Evolutionary conservation across 2,888 invertebrate genomes (phyloP).

Genomic region (Amphipyra tragopoginis): DNA sequence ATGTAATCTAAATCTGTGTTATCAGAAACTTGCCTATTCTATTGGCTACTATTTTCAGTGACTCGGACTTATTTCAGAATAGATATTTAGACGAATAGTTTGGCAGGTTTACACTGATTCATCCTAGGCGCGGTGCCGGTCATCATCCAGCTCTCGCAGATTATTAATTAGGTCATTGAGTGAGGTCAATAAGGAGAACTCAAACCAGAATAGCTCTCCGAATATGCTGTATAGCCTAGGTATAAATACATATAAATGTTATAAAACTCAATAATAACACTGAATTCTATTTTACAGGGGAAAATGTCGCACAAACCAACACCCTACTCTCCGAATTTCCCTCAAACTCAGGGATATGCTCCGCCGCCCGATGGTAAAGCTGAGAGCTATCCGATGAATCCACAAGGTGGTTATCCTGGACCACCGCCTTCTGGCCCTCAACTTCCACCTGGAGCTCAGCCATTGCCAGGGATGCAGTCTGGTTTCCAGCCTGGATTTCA

Average conservation of each 20-base stretch:
- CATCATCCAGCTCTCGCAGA: slow-evolving; percentile 1
- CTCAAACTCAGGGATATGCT: slow-evolving; percentile 81
- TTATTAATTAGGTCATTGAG: slow-evolving; percentile 2
- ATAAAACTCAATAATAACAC: background rate
- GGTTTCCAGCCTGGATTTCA: slow-evolving; percentile 81
- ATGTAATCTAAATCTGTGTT: too few species aligned
- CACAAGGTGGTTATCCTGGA: slow-evolving; percentile 78
- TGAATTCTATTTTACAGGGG: slow-evolving; percentile 47
- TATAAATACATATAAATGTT: too few species aligned
- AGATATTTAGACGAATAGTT: slow-evolving; percentile 7
- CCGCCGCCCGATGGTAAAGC: slow-evolving; percentile 77
- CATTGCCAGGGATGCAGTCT: slow-evolving; percentile 80
- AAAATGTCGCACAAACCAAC: slow-evolving; percentile 85
- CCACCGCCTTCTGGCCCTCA: slow-evolving; percentile 67
- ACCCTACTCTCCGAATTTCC: slow-evolving; percentile 85
- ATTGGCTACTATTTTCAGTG: slow-evolving; percentile 42
- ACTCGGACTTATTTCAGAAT: slow-evolving; percentile 34
- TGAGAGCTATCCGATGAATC: slow-evolving; percentile 75
- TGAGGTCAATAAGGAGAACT: slow-evolving; percentile 18
- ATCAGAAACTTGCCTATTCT: slow-evolving; percentile 9
- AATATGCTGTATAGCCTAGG: background rate
- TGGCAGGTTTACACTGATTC: slow-evolving; percentile 5
- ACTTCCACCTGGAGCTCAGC: slow-evolving; percentile 78
- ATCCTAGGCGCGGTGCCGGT: slow-evolving; percentile 29
- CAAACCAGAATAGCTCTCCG: background rate